Evolutionary conservation across 2,797 vertebrate genomes (phyloP).

Genomic region (Myotis myotis): DNA sequence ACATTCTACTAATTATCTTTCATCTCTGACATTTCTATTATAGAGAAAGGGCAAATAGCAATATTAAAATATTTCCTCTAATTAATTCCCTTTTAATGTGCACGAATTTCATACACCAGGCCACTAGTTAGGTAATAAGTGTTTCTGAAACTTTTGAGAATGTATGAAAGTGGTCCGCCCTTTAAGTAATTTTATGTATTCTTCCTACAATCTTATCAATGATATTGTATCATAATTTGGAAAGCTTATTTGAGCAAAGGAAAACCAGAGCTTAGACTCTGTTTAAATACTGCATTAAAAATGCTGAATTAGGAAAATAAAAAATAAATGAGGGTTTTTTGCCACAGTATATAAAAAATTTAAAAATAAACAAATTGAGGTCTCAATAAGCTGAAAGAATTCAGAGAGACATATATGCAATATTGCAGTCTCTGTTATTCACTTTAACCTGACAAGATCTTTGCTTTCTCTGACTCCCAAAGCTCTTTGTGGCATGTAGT

Average conservation of each 20-base stretch:
- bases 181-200: not conserved
- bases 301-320: not conserved
- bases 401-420: not conserved
- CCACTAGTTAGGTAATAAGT: not conserved
- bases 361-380: not conserved
- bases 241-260: not conserved
- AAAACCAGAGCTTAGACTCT: not conserved
- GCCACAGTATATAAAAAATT: not conserved
- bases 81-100: too few relatives aligned
- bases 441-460: not conserved
- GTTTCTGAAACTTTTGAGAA: not conserved
- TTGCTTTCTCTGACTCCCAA: not conserved
- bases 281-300: not conserved
- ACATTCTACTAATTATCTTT: too few relatives aligned
- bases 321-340: not conserved
- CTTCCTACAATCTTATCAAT: not conserved
- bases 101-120: too few relatives aligned
- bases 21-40: too few relatives aligned
- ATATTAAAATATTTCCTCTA: too few relatives aligned
- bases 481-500: not conserved
- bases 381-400: conserved; percentile 4
- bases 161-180: not conserved
- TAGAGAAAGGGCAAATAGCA: too few relatives aligned
- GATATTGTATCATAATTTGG: not conserved
- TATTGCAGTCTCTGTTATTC: not conserved